Evolutionary conservation across 1,140 invertebrate genomes (phyloP).

Genomic region (Oedothorax gibbosus): DNA sequence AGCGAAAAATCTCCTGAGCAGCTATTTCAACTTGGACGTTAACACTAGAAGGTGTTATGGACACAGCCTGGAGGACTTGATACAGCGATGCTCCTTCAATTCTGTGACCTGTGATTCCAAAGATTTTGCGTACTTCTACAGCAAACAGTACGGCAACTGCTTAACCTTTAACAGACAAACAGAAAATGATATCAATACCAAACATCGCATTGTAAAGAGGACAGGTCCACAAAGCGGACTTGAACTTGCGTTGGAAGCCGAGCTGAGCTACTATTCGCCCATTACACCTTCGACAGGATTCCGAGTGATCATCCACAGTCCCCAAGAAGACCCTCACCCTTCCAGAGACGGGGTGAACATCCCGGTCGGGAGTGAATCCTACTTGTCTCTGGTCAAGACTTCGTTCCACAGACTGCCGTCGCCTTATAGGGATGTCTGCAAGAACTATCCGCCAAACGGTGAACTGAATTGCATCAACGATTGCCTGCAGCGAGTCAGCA

Average conservation of each 20-base stretch:
- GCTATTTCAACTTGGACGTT: neutral
- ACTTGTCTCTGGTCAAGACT: neutral
- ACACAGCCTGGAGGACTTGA: neutral
- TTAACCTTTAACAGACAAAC: neutral
- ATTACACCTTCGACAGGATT: neutral
- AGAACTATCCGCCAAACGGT: neutral
- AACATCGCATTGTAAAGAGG: neutral
- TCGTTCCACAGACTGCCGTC: neutral
- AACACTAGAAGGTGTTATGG: neutral
- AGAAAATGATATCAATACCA: too few species aligned
- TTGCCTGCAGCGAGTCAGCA: neutral
- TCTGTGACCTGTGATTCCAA: neutral
- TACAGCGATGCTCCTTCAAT: constrained; percentile 1
- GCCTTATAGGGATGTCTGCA: constrained; percentile 8
- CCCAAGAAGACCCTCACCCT: neutral
- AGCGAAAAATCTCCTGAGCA: neutral
- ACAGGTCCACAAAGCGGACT: neutral
- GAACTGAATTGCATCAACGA: neutral
- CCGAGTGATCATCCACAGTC: neutral
- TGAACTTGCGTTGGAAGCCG: neutral
- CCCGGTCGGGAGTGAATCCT: neutral
- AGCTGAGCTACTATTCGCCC: neutral
- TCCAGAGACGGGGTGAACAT: neutral
- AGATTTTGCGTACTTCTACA: constrained; percentile 4
- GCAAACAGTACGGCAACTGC: constrained; percentile 22